These are phyloP conservation scores for Amyelois transitella DNA, from an alignment of 1,140 invertebrate species.

Conservation along the genomic window DNA sequence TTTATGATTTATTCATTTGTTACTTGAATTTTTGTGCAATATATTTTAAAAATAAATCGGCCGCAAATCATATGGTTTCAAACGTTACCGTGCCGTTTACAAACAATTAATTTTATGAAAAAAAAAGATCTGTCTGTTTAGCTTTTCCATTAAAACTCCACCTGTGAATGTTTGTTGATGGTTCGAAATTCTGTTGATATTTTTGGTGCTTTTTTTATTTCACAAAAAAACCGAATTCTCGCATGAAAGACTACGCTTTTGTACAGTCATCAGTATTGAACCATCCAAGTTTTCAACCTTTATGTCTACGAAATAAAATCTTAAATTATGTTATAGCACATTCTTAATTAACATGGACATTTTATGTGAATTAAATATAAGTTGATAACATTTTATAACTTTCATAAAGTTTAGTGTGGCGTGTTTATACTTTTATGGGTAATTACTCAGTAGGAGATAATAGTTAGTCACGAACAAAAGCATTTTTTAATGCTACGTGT, in stretches of 20 bases:
- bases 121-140: too few species aligned
- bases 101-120: too few species aligned
- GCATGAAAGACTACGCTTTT: slow-evolving; percentile 10
- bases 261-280: too few species aligned
- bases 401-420: neutral
- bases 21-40: too few species aligned
- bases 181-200: slow-evolving; percentile 5
- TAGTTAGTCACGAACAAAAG: neutral
- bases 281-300: neutral
- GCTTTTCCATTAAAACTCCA: too few species aligned
- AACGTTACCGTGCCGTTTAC: too few species aligned
- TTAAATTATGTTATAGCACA: neutral
- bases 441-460: neutral
- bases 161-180: neutral
- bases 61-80: too few species aligned
- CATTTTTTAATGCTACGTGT: too few species aligned
- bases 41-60: too few species aligned
- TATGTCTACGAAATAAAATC: neutral
- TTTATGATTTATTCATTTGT: too few species aligned
- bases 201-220: slow-evolving; percentile 11
- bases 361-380: neutral
- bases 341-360: neutral
- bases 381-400: neutral
- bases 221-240: slow-evolving; percentile 6
- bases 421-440: neutral